Percentiles rank a stretch among this genome's conserved stretches.
These are phyloP conservation scores for Doryteuthis pealeii DNA, from an alignment of 1,140 invertebrate genomes.

Conservation along the genomic window DNA sequence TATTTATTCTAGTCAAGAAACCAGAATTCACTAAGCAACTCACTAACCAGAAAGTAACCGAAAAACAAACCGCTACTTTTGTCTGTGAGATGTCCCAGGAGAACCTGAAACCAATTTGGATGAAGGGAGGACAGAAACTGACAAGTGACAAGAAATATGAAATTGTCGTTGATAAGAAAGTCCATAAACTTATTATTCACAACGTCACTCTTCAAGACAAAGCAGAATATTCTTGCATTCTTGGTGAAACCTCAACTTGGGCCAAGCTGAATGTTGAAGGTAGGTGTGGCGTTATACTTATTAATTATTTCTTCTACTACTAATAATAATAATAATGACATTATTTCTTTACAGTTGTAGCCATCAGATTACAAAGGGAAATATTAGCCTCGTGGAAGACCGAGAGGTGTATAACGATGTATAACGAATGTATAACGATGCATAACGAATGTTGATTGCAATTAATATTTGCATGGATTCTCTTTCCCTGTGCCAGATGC, in stretches of 20 bases:
- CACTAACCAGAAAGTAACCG: slow-evolving; percentile 62
- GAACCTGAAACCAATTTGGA: slow-evolving; percentile 59
- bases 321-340: too few relatives aligned
- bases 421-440: too few relatives aligned
- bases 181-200: slow-evolving; percentile 48
- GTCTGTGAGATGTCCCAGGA: slow-evolving; percentile 55
- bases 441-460: too few relatives aligned
- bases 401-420: too few relatives aligned
- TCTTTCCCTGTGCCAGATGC: too few relatives aligned
- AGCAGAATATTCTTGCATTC: slow-evolving; percentile 47
- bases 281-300: too few relatives aligned
- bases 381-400: slow-evolving; percentile 81
- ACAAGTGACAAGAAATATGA: slow-evolving; percentile 74
- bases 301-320: slow-evolving; percentile 50
- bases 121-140: slow-evolving; percentile 57
- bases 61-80: slow-evolving; percentile 67
- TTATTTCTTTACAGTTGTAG: slow-evolving; percentile 77
- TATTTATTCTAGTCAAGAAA: too few relatives aligned
- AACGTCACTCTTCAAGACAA: slow-evolving; percentile 44
- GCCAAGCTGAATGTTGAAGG: slow-evolving; percentile 50
- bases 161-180: slow-evolving; percentile 41
- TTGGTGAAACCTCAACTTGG: slow-evolving; percentile 48
- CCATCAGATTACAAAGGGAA: slow-evolving; percentile 62
- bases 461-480: too few relatives aligned
- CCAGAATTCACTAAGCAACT: slow-evolving; percentile 53